A percentile compares a stretch with the other conserved stretches of the same genome.
Conservation (phyloP, 2,797 vertebrate genomes). For the Coregonus ussuriensis region DNA sequence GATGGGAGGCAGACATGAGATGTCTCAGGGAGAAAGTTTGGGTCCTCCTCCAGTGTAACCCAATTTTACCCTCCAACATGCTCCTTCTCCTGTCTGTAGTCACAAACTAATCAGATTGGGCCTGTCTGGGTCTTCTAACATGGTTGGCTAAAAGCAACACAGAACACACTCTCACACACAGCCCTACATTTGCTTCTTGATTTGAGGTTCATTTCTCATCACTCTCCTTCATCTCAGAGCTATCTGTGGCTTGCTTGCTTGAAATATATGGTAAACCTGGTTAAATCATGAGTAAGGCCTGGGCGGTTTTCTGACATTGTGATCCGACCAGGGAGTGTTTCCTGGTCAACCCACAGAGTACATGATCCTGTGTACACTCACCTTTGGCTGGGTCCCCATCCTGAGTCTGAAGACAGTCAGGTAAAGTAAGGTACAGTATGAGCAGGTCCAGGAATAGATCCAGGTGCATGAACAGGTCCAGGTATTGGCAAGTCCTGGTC, state of each 20-base stretch:
- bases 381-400: constrained; percentile 22
- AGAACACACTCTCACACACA: not conserved
- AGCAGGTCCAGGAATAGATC: not conserved
- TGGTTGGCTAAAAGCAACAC: not conserved
- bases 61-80: not conserved
- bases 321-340: not conserved
- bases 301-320: not conserved
- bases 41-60: not conserved
- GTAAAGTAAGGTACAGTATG: not conserved
- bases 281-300: not conserved
- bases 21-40: not conserved
- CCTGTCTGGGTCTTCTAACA: not conserved
- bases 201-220: too few species aligned
- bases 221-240: too few species aligned
- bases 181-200: not conserved
- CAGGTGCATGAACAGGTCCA: not conserved
- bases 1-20: not conserved
- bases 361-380: constrained; percentile 28
- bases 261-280: not conserved
- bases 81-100: not conserved
- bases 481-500: not conserved
- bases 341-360: not conserved
- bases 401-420: constrained; percentile 20
- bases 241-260: too few species aligned
- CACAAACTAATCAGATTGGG: not conserved